Percentiles rank a stretch among this genome's conserved stretches.
phyloP scores from a whole-genome alignment of 2,113 vertebrate species.

The Pholis gunnellus region DNA sequence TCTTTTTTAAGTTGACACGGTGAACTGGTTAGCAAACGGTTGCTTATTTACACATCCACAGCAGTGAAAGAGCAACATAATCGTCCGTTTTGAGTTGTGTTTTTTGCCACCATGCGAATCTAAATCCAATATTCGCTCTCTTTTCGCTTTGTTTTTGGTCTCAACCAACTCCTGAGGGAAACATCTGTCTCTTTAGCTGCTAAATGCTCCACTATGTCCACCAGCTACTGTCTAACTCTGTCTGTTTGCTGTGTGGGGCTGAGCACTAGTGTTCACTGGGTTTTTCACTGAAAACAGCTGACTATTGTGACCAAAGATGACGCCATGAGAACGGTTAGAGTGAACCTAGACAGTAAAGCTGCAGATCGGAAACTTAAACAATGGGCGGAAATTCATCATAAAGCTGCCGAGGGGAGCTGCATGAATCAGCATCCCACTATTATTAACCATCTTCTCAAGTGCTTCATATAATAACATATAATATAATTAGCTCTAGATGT shows the following conservation, averaged over 20 bases:
- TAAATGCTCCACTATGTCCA: neutral
- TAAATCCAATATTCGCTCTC: neutral
- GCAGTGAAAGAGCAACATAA: neutral
- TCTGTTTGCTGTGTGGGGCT: neutral
- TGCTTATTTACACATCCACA: neutral
- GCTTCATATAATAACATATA: neutral
- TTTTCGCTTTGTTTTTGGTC: neutral
- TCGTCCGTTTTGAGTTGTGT: no score
- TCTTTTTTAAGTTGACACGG: neutral
- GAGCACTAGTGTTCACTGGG: neutral
- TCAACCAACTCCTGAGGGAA: neutral
- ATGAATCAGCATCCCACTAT: neutral
- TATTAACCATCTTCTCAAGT: conserved; percentile 28
- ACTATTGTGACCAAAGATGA: neutral
- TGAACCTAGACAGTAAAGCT: neutral
- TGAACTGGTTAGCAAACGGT: neutral
- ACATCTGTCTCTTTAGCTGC: neutral
- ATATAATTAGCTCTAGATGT: conserved; percentile 32
- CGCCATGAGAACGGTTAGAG: neutral
- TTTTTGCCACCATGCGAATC: neutral
- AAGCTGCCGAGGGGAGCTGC: neutral
- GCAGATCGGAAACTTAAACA: neutral
- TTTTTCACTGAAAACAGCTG: neutral
- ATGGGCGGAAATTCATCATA: neutral
- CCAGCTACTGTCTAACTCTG: neutral